Evolutionary conservation across 2,888 invertebrate genomes (phyloP), one percentile per base, ranked within the genome.

Genomic region (Corbicula japonica): DNA sequence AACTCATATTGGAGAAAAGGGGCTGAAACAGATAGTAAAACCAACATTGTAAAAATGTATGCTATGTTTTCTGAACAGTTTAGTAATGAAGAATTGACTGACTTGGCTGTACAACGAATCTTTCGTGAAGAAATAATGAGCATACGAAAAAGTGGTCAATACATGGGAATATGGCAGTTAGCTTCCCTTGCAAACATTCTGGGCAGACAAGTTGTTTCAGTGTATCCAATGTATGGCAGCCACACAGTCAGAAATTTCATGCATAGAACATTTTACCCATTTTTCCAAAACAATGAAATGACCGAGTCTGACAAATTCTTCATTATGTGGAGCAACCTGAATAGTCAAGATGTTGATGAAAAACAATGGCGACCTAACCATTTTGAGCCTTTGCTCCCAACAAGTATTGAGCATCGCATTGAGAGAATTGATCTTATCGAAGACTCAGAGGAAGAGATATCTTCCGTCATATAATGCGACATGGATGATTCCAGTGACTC

Each of bases 161-260:
- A 60, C 56, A 80, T 77, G 80, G 83, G 83, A 1, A 71, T 76
- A 26, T 83, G 83, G 74, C 79, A 83, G 48, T n/a, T 83, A 23
- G 50, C 69, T 71, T 78, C 82, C 2, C 34, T 78, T 18, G 48
- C 48, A 4, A 58, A 61, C 58, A 48, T 74, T 1, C 54, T 78
- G 15, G 21, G 48, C 6, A 26, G 41, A 15, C 21, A 15, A 60
- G 0, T 78, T 10, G 58, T 48, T 38, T 82, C 78, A 41, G 68
- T 82, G 6, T 82, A 82, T 38, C 82, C 82, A 12, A n/a, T 58
- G 2, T 35, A 41, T 10, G 82, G 76, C n/a, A n/a, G n/a, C n/a
- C n/a, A n/a, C n/a, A n/a, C n/a, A n/a, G n/a, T n/a, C n/a, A n/a
- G n/a, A n/a, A n/a, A n/a, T n/a, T n/a, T n/a, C n/a, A n/a, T n/a